Evolutionary conservation across 1,140 invertebrate species (phyloP).

Genomic region (Trichogramma pretiosum): DNA sequence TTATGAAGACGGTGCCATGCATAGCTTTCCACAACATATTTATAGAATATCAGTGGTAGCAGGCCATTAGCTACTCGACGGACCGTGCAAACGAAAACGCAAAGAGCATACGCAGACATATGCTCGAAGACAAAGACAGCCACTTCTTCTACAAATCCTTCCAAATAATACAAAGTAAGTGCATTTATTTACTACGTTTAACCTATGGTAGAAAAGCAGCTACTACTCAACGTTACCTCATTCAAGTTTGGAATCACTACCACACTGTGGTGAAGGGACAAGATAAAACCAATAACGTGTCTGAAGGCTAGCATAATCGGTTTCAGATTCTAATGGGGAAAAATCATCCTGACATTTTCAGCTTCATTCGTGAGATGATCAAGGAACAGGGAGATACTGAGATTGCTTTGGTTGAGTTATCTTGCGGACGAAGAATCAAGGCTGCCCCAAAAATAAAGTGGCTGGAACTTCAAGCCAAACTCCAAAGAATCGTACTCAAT

Average conservation of each 20-base stretch:
- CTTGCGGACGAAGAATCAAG: neutral
- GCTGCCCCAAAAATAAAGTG: neutral
- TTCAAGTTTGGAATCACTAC: conserved; percentile 1
- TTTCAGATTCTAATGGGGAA: neutral
- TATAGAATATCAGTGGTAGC: no score
- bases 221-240: neutral
- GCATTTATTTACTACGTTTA: no score
- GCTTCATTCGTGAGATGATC: neutral
- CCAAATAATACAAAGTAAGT: no score
- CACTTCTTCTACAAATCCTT: no score
- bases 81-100: no score
- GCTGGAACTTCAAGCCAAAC: neutral
- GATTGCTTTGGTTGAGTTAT: neutral
- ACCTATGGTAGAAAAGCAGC: no score
- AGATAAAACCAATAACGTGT: neutral
- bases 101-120: no score
- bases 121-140: no score
- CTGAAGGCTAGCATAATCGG: neutral
- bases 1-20: no score
- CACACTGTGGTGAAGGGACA: neutral
- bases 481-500: neutral
- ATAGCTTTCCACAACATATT: no score
- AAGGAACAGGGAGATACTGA: conserved; percentile 2
- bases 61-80: no score
- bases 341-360: neutral